Percentiles rank a stretch among this genome's conserved stretches.
Conservation (phyloP, 1,140 invertebrate species). For the Drosophila ficusphila region DNA sequence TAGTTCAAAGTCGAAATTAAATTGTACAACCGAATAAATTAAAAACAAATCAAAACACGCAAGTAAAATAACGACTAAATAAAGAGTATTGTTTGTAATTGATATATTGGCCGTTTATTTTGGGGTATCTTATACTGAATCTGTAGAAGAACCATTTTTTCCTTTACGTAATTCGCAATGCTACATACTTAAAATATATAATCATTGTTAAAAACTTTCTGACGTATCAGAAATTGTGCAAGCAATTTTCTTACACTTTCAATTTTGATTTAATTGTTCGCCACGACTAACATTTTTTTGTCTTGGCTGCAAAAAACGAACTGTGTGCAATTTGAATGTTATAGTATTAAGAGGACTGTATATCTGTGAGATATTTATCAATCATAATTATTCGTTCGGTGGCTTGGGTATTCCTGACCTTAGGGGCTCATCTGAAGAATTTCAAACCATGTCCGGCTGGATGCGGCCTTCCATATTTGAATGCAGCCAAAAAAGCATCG, state of each 20-base stretch:
- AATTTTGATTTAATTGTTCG: too few relatives aligned
- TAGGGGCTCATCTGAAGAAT: conserved; percentile 17
- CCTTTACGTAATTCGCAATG: too few relatives aligned
- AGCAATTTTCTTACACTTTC: too few relatives aligned
- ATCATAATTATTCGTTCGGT: background rate
- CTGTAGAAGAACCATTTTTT: too few relatives aligned
- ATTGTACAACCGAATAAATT: conserved; percentile 21
- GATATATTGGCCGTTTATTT: background rate
- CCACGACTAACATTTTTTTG: too few relatives aligned
- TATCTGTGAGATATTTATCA: background rate
- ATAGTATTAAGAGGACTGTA: too few relatives aligned
- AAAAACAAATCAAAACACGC: conserved; percentile 31
- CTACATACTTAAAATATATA: too few relatives aligned
- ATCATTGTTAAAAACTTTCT: too few relatives aligned
- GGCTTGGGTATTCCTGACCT: background rate
- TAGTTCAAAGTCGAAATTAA: conserved; percentile 16
- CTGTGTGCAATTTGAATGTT: too few relatives aligned
- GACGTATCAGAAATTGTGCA: too few relatives aligned
- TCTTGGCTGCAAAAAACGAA: too few relatives aligned
- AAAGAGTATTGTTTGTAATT: background rate
- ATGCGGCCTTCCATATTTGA: conserved; percentile 44
- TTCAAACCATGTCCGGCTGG: conserved; percentile 19
- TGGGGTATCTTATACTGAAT: too few relatives aligned
- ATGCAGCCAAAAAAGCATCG: conserved; percentile 34
- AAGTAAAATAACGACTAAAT: background rate